A percentile compares a stretch with the other conserved stretches of the same genome.
These are phyloP conservation scores for Leptonema lineaticorne DNA, from an alignment of 1,140 invertebrate species.

Conservation along the genomic window DNA sequence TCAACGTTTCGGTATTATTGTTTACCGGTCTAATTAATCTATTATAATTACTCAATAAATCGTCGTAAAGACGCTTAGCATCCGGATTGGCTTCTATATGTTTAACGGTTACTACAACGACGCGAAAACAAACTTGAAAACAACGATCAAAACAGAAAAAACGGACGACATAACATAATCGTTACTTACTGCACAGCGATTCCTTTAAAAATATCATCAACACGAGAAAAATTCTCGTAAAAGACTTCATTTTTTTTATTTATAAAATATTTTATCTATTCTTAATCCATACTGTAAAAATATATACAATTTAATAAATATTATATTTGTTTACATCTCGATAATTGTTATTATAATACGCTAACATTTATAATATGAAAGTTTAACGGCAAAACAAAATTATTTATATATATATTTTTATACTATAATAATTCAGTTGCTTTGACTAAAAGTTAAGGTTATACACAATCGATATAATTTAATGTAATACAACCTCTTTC, in stretches of 20 bases:
- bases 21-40: constrained; percentile 91
- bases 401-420: no score
- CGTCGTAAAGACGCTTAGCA: constrained; percentile 88
- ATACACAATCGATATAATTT: no score
- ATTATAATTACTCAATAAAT: constrained; percentile 94
- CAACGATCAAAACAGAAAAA: neutral
- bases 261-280: no score
- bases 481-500: constrained; percentile 2
- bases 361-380: no score
- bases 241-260: constrained; percentile 21
- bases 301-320: no score
- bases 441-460: no score
- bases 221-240: constrained; percentile 28
- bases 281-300: no score
- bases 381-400: no score
- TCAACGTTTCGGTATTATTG: constrained; percentile 91
- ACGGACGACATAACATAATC: neutral
- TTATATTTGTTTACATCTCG: no score
- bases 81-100: constrained; percentile 79
- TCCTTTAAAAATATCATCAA: constrained; percentile 19
- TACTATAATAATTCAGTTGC: no score
- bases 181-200: constrained; percentile 18
- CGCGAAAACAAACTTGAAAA: neutral
- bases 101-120: constrained; percentile 24
- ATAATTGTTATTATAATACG: no score